Evolutionary conservation across 2,113 vertebrate genomes (phyloP).

Genomic region (Taxidea taxus): DNA sequence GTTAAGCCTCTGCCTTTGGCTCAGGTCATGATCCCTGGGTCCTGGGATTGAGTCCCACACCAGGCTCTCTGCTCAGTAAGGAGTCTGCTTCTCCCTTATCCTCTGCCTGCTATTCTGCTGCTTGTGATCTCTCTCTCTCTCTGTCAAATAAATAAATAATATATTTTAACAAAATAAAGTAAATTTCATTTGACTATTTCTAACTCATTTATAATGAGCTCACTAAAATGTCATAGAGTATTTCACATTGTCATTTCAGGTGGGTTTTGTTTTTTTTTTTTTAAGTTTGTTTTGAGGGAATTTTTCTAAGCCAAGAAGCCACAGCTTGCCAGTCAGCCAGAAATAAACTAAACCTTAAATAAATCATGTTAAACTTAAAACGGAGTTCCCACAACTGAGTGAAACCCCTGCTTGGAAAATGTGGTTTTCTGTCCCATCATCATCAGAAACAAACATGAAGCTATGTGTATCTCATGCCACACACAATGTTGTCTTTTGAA

Average conservation of each 20-base stretch:
- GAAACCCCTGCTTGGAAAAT: conserved; percentile 2
- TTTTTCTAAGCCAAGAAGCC: conserved; percentile 49
- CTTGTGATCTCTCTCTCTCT: no score
- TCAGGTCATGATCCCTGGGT: no score
- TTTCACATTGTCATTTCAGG: conserved; percentile 21
- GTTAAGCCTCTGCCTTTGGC: no score
- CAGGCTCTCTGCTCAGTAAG: no score
- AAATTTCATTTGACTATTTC: conserved; percentile 57
- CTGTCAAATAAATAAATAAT: no score
- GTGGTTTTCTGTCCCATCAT: background rate
- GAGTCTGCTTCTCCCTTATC: no score
- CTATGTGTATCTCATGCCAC: background rate
- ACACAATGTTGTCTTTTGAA: background rate
- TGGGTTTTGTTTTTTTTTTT: conserved; percentile 11
- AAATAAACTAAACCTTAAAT: conserved; percentile 52
- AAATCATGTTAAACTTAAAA: conserved; percentile 53
- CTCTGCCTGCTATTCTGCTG: no score
- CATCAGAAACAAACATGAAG: background rate
- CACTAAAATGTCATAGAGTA: conserved; percentile 20
- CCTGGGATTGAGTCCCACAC: no score
- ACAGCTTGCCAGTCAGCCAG: conserved; percentile 35
- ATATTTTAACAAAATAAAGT: background rate
- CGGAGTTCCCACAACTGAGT: background rate
- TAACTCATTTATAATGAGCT: conserved; percentile 50
- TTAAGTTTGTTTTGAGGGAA: conserved; percentile 44